Conservation (phyloP, 1,140 invertebrate genomes). For the Brachionus asplanchnoidis region DNA sequence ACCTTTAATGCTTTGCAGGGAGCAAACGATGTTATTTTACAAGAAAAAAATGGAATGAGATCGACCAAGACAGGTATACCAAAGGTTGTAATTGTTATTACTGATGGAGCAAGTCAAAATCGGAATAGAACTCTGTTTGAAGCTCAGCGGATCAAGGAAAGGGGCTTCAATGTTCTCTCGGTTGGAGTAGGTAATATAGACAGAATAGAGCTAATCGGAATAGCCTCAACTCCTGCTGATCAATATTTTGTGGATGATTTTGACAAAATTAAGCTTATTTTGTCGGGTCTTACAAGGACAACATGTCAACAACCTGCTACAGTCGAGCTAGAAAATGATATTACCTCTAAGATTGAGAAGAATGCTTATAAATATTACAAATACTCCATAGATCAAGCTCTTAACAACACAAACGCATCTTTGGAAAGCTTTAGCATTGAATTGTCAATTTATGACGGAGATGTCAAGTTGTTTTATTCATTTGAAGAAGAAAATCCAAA, state of each 20-base stretch:
- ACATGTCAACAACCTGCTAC: slow-evolving; percentile 15
- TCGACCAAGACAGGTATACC: not conserved
- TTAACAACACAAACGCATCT: not conserved
- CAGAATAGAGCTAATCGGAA: not conserved
- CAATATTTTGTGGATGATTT: slow-evolving; percentile 21
- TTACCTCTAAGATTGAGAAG: not conserved
- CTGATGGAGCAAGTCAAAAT: not conserved
- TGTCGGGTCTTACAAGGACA: not conserved
- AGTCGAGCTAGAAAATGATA: not conserved
- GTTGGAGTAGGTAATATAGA: not conserved
- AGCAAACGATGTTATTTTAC: not conserved
- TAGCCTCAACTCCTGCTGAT: slow-evolving; percentile 16
- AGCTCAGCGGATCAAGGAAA: not conserved
- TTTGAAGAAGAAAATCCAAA: slow-evolving; percentile 12
- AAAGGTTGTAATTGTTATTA: slow-evolving; percentile 1
- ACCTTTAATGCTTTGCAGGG: not conserved
- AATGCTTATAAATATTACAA: slow-evolving; percentile 1
- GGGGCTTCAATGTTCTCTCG: not conserved
- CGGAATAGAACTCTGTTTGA: not conserved
- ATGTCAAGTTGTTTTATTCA: not conserved
- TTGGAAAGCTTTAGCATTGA: not conserved
- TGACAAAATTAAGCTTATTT: not conserved
- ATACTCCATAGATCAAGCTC: not conserved
- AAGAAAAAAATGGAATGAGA: slow-evolving; percentile 32
- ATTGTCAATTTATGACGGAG: not conserved